Conservation (phyloP, 2,797 vertebrate species). For the Phalanger gymnotis region DNA sequence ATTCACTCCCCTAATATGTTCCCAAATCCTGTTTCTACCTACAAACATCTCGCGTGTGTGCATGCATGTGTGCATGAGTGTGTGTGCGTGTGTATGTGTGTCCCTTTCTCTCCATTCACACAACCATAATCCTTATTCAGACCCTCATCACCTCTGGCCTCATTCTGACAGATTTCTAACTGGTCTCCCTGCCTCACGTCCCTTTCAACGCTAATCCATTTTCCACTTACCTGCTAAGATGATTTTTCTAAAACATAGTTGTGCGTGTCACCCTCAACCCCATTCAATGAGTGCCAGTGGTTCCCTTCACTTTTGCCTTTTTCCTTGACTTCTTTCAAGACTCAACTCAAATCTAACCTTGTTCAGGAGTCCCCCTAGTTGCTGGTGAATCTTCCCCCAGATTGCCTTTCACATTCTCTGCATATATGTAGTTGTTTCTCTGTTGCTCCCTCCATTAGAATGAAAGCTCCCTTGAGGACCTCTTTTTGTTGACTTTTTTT, state of each 20-base stretch:
- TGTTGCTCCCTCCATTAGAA: not conserved
- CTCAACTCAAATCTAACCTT: not conserved
- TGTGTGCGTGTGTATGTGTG: not conserved
- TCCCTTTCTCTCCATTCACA: not conserved
- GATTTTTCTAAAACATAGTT: not conserved
- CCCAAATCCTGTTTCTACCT: not conserved
- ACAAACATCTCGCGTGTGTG: not conserved
- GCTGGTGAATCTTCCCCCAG: not conserved
- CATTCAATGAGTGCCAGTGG: not conserved
- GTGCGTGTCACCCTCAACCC: not conserved
- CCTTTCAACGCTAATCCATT: not conserved
- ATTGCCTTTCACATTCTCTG: not conserved
- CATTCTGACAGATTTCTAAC: not conserved
- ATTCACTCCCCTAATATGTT: not conserved
- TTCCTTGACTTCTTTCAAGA: not conserved
- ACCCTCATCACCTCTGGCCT: not conserved
- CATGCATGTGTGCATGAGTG: not conserved
- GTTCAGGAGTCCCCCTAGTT: not conserved
- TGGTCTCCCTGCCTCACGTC: not conserved
- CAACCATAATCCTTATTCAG: not conserved
- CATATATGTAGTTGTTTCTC: not conserved
- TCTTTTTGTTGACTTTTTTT: not conserved
- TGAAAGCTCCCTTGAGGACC: not conserved
- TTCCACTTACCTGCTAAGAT: not conserved
- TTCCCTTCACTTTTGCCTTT: not conserved